phyloP scores from a whole-genome alignment of 2,797 vertebrate species.

The Microctenopoma steveboyesi region DNA sequence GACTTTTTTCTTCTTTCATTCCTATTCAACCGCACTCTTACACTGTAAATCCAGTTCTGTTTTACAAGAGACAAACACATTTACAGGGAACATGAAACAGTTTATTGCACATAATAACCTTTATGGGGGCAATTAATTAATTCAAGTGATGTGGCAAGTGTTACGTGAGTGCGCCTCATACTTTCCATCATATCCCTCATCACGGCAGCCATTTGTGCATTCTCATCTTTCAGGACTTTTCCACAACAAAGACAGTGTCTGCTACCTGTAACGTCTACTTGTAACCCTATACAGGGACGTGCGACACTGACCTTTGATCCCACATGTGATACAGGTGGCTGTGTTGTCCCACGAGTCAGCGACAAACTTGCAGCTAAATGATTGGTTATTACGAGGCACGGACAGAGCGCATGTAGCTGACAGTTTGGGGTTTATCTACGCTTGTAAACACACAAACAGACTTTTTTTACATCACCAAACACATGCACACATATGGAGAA shows the following conservation, averaged over 20 bases:
- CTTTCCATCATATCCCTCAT: constrained; percentile 64
- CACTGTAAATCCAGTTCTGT: constrained; percentile 24
- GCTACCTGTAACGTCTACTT: constrained; percentile 32
- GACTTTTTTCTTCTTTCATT: constrained; percentile 25
- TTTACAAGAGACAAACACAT: constrained; percentile 32
- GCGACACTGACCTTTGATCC: constrained; percentile 73
- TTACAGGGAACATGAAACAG: constrained; percentile 2
- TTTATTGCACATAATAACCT: constrained; percentile 30
- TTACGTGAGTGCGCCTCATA: constrained; percentile 37
- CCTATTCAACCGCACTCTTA: constrained; percentile 42
- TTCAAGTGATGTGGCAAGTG: constrained; percentile 9
- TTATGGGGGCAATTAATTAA: constrained; percentile 31
- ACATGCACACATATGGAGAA: neutral
- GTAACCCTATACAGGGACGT: constrained; percentile 75
- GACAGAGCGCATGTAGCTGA: constrained; percentile 15
- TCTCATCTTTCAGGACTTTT: constrained; percentile 58
- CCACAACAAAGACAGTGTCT: constrained; percentile 66
- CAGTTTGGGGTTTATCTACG: constrained; percentile 33
- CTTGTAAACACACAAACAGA: constrained; percentile 22
- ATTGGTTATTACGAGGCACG: constrained; percentile 44
- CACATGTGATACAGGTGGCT: constrained; percentile 65
- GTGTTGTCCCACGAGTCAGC: constrained; percentile 65
- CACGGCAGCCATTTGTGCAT: constrained; percentile 47
- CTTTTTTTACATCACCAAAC: constrained; percentile 22
- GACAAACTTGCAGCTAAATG: constrained; percentile 50